These are phyloP conservation scores for Ispidina picta DNA, from an alignment of 2,797 vertebrate genomes.

Conservation along the genomic window DNA sequence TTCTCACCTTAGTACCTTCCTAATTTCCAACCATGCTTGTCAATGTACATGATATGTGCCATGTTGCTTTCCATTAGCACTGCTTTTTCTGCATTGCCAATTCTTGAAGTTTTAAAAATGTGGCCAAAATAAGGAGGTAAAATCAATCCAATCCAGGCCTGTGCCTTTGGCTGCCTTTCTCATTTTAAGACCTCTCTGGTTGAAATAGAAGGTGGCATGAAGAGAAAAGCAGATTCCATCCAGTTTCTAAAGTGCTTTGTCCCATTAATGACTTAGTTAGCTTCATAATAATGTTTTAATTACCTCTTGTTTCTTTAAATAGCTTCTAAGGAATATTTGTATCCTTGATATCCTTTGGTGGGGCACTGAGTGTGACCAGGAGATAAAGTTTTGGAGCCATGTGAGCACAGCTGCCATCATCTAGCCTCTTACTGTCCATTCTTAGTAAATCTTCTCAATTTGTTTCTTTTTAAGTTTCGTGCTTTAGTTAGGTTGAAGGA, in stretches of 20 bases:
- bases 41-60: neutral
- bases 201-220: neutral
- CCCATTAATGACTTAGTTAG: neutral
- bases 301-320: neutral
- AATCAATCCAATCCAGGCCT: neutral
- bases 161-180: neutral
- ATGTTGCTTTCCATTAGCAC: neutral
- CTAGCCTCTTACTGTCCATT: neutral
- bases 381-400: neutral
- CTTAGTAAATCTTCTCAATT: neutral
- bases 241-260: neutral
- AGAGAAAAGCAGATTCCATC: neutral
- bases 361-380: neutral
- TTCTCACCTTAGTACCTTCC: neutral
- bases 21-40: neutral
- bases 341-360: neutral
- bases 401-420: neutral
- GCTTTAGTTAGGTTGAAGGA: neutral
- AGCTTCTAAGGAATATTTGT: neutral
- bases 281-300: neutral
- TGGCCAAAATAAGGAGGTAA: neutral
- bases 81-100: neutral
- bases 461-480: neutral
- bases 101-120: neutral
- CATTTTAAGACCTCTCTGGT: neutral